A percentile compares a stretch with the other conserved stretches of the same genome.
phyloP scores from a whole-genome alignment of 2,797 vertebrate species.

The Poecilia wingei region DNA sequence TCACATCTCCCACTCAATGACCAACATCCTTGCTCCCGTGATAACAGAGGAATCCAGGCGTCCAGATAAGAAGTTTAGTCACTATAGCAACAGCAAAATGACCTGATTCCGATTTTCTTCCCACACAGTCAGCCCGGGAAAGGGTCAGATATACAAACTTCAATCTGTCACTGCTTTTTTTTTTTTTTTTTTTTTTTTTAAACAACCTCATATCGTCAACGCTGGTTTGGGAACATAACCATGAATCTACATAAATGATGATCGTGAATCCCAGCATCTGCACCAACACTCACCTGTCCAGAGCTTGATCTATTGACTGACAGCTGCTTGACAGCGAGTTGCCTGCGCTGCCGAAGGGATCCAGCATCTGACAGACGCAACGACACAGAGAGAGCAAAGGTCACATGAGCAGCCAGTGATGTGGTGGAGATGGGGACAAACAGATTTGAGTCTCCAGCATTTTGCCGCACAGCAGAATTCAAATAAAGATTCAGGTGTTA shows the following conservation, averaged over 20 bases:
- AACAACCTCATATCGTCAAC: background rate
- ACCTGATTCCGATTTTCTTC: slow-evolving; percentile 52
- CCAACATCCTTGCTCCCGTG: slow-evolving; percentile 25
- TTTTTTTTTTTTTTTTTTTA: slow-evolving; percentile 5
- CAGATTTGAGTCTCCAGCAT: too few relatives aligned
- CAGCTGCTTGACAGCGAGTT: slow-evolving; percentile 90
- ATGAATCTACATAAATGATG: slow-evolving; percentile 10
- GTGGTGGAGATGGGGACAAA: background rate
- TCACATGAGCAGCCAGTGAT: slow-evolving; percentile 38
- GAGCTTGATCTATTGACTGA: slow-evolving; percentile 89
- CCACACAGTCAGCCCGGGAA: slow-evolving; percentile 27
- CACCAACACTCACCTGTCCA: slow-evolving; percentile 87
- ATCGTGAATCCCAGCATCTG: slow-evolving; percentile 16
- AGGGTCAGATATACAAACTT: slow-evolving; percentile 49
- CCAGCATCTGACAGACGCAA: slow-evolving; percentile 83
- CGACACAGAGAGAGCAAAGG: slow-evolving; percentile 41
- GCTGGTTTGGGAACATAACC: background rate
- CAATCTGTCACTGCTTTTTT: background rate
- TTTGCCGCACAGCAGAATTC: background rate
- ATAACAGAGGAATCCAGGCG: slow-evolving; percentile 73
- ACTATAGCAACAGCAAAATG: slow-evolving; percentile 67
- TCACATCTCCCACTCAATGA: slow-evolving; percentile 56
- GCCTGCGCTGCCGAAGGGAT: slow-evolving; percentile 88
- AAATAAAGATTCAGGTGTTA: background rate
- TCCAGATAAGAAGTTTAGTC: slow-evolving; percentile 73